Conservation (phyloP, 2,113 vertebrate species). For the Anhinga anhinga region DNA sequence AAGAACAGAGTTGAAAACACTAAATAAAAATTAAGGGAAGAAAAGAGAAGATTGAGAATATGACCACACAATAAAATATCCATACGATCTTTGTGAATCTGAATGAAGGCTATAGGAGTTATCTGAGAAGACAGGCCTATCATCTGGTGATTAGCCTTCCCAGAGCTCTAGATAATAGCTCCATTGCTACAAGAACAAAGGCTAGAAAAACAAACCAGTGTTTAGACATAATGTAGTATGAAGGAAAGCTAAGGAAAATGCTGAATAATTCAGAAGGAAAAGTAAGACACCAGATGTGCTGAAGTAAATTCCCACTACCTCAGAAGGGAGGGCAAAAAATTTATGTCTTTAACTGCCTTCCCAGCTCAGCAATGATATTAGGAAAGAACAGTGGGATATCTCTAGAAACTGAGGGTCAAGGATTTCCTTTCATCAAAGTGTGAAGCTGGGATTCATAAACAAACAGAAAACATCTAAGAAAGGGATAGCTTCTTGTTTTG, state of each 20-base stretch:
- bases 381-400: background rate
- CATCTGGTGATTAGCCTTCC: background rate
- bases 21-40: background rate
- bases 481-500: background rate
- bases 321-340: background rate
- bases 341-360: background rate
- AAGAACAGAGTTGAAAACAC: background rate
- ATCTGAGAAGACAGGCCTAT: background rate
- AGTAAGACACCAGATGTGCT: fast-evolving
- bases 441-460: background rate
- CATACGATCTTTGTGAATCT: background rate
- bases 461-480: background rate
- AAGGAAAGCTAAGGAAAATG: background rate
- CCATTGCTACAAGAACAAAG: background rate
- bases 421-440: background rate
- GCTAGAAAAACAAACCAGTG: background rate
- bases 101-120: background rate
- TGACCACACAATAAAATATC: background rate
- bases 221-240: background rate
- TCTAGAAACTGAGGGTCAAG: background rate
- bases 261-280: background rate
- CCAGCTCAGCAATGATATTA: background rate
- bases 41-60: background rate
- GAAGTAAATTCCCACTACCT: background rate
- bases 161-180: background rate